Percentiles rank a stretch among this genome's conserved stretches.
These are phyloP conservation scores for Amphiduros pacificus DNA, from an alignment of 2,888 invertebrate genomes.

Conservation along the genomic window DNA sequence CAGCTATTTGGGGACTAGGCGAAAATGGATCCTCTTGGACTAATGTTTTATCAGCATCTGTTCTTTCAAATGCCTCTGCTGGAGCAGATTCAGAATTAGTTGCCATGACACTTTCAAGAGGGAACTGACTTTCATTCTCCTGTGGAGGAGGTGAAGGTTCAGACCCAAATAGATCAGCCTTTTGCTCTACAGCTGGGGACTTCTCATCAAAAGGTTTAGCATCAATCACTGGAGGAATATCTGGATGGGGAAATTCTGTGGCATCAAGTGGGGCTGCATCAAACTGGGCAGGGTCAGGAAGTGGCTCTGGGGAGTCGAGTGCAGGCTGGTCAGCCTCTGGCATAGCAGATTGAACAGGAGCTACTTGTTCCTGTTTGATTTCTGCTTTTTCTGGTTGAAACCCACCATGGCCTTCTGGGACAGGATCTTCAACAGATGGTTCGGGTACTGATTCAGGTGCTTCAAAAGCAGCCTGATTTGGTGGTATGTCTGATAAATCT, in stretches of 20 bases:
- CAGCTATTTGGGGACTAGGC: no score
- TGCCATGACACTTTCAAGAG: no score
- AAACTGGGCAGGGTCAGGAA: conserved; percentile 33
- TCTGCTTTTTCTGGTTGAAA: no score
- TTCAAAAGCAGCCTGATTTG: not conserved
- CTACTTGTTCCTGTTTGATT: no score
- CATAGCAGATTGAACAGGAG: not conserved
- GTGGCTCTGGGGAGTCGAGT: conserved; percentile 32
- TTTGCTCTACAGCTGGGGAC: no score
- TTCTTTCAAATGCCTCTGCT: conserved; percentile 19
- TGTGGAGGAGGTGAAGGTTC: no score
- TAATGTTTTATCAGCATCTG: no score
- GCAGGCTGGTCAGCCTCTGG: conserved; percentile 1
- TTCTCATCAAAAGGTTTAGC: not conserved
- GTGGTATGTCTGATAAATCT: not conserved
- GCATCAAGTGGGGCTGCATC: conserved; percentile 12
- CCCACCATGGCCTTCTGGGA: not conserved
- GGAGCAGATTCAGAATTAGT: conserved; percentile 24
- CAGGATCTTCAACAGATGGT: conserved; percentile 1
- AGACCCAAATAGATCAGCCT: no score
- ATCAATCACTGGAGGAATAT: not conserved
- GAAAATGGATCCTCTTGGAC: conserved; percentile 15
- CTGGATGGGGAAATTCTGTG: not conserved
- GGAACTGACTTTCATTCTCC: no score
- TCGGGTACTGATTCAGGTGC: not conserved